Base-by-base conservation (phyloP, 2,113 vertebrate genomes). In the Aldabrachelys gigantea region DNA sequence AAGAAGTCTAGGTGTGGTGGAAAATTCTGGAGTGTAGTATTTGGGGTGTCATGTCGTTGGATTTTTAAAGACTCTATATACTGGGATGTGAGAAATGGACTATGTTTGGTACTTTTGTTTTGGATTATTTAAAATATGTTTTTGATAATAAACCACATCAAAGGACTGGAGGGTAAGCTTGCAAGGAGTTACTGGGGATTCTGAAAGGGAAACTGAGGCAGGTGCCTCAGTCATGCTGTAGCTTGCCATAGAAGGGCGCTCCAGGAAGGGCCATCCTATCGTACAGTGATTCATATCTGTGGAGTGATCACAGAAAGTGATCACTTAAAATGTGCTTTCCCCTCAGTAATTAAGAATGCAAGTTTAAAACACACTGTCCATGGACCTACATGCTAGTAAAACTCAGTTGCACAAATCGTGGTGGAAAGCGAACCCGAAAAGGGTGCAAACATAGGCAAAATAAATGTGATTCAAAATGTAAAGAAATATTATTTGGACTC, bases 311-410 rank as follows among this genome's bases (percentile, higher is more conserved):
- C 17, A 92, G 87, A 82, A 87, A 92, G 80, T 50, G 13, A 50
- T 50, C 85, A 65, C 57, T 95, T 88, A 54, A 91, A 85, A 92
- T 85, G 87, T 56, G 41, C 53, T 47, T 4, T 1, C 53, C 31
- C 1, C 1, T 95, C 87, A 95, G 93, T 95, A 95, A 96, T 95
- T 87, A 96, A 92, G 79, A 94, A 38, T 0, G 1, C 3, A 41
- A 91, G 90, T 65, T 96, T 94, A 44, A 44, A 41, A 76, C n/a
- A 11, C 17, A 10, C 38, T 25, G 22, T 44, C 10, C 38, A 44
- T 44, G 38, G 44, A 44, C 16, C 17, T 44, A 76, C 79, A 54
- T 94, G 93, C 91, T 85, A 79, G 72, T 85, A 75, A 90, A 95
- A 94, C 92, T 94, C 89, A 91, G 93, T 93, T 79, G 3, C 0